Conservation (phyloP, 2,888 invertebrate genomes). For the Seladonia tumulorum region DNA sequence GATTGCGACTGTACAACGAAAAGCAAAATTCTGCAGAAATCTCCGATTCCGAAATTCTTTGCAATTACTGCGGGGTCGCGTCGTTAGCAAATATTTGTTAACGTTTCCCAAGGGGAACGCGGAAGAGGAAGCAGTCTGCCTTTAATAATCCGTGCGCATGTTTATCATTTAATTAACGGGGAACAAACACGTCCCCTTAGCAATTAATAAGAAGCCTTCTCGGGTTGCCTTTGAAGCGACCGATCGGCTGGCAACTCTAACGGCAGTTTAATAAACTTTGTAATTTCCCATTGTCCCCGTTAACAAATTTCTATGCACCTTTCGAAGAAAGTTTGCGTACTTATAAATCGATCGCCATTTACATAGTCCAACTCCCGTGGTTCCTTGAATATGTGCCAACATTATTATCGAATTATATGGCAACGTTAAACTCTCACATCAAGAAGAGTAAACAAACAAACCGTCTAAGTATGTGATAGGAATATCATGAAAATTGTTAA, state of each 20-base stretch:
- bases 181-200: slow-evolving; percentile 20
- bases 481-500: too few relatives aligned
- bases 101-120: background rate
- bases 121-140: background rate
- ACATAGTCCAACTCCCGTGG: background rate
- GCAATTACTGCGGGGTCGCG: background rate
- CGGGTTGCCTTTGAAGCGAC: slow-evolving; percentile 25
- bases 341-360: background rate
- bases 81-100: background rate
- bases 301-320: background rate
- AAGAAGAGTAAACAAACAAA: too few relatives aligned
- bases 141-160: slow-evolving; percentile 22
- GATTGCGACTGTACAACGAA: background rate
- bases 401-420: background rate
- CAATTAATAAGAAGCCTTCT: slow-evolving; percentile 38
- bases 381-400: background rate
- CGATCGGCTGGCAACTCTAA: slow-evolving; percentile 7
- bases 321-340: background rate
- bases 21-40: background rate
- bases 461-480: too few relatives aligned
- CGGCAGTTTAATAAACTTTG: slow-evolving; percentile 38
- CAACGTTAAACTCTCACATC: too few relatives aligned
- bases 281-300: slow-evolving; percentile 16
- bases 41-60: background rate
- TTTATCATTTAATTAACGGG: slow-evolving; percentile 54